These are phyloP conservation scores for Nomada flava DNA, from an alignment of 2,888 invertebrate species.

Conservation along the genomic window DNA sequence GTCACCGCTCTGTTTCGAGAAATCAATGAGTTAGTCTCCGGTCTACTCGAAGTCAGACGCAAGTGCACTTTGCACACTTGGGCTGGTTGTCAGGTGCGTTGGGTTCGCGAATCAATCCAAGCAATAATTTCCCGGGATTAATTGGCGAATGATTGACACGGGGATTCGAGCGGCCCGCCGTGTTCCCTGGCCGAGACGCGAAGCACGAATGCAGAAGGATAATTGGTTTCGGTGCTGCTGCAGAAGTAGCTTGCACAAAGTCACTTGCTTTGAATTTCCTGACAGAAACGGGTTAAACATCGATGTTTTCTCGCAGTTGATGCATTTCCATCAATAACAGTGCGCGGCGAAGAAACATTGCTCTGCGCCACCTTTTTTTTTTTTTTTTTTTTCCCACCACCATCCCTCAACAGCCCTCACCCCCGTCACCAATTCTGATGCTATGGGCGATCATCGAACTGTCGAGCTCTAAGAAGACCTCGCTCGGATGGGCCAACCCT, in stretches of 20 bases:
- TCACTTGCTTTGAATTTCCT: constrained; percentile 51
- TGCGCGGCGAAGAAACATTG: neutral
- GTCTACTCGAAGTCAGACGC: constrained; percentile 61
- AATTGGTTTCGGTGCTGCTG: constrained; percentile 67
- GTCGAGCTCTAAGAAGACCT: no score
- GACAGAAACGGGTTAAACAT: constrained; percentile 27
- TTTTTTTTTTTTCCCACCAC: no score
- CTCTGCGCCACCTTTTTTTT: neutral
- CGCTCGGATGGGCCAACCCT: no score
- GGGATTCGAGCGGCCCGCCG: constrained; percentile 62
- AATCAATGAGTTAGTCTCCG: constrained; percentile 54
- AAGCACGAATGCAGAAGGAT: constrained; percentile 67
- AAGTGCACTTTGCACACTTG: constrained; percentile 69
- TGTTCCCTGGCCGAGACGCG: constrained; percentile 50
- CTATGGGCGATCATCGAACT: no score
- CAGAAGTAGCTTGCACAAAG: constrained; percentile 57
- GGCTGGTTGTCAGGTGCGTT: constrained; percentile 66
- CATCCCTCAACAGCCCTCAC: no score
- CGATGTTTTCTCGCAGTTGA: neutral
- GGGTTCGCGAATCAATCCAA: constrained; percentile 66
- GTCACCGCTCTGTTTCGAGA: constrained; percentile 38
- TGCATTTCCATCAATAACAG: constrained; percentile 4
- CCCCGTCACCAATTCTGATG: no score
- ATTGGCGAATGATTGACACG: constrained; percentile 73
- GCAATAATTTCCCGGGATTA: constrained; percentile 72